Conservation (phyloP, 2,888 invertebrate species). For the Beris chalybata region DNA sequence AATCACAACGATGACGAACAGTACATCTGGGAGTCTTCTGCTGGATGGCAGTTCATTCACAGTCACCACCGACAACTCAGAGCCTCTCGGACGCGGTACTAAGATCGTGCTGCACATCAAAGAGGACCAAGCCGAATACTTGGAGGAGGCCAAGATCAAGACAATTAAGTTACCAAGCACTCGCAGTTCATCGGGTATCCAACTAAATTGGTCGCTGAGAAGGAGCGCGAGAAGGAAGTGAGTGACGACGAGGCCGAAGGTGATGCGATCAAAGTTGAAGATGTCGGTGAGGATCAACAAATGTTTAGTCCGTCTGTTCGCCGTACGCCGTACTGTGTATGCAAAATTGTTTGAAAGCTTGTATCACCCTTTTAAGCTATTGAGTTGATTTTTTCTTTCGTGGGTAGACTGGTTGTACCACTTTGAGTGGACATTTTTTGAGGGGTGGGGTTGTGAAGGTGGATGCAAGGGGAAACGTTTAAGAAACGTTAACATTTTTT, state of each 20-base stretch:
- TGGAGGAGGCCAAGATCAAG: conserved; percentile 92
- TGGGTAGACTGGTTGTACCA: no score
- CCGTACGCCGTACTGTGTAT: no score
- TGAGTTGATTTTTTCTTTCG: no score
- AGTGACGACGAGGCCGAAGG: conserved; percentile 83
- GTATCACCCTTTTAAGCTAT: no score
- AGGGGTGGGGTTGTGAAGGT: no score
- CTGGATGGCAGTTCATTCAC: conserved; percentile 99
- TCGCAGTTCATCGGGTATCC: conserved; percentile 99
- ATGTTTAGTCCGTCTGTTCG: no score
- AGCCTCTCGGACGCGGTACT: conserved; percentile 89
- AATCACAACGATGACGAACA: conserved; percentile 99
- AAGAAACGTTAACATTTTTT: no score
- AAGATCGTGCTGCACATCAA: conserved; percentile 92
- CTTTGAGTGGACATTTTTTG: no score
- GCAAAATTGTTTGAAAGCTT: no score
- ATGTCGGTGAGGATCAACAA: no score
- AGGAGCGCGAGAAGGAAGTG: conserved; percentile 95
- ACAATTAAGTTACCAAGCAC: conserved; percentile 98
- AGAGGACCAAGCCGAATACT: conserved; percentile 92
- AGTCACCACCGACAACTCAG: conserved; percentile 74
- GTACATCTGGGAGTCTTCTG: conserved; percentile 97
- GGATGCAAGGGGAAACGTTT: no score
- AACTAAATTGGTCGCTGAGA: conserved; percentile 92
- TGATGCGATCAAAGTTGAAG: no score